Conservation (phyloP, 1,140 invertebrate genomes). For the Ceratosolen solmsi region DNA sequence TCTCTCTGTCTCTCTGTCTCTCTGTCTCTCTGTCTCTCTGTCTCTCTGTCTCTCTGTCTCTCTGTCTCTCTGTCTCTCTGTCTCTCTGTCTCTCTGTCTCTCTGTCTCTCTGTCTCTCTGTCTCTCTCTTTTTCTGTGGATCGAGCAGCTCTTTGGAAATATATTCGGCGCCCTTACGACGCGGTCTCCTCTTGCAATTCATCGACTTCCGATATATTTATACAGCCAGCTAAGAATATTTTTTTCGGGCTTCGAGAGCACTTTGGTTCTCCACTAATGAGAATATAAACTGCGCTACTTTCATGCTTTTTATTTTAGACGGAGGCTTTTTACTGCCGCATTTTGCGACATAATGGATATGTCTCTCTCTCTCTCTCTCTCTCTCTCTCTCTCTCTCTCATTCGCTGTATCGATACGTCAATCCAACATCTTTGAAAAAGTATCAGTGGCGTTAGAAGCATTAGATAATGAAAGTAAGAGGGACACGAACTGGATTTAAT, state of each 20-base stretch:
- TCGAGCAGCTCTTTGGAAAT: background rate
- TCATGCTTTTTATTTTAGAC: background rate
- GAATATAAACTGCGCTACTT: background rate
- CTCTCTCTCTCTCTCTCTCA: conserved; percentile 9
- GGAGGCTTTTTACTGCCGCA: background rate
- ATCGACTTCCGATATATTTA: conserved; percentile 10
- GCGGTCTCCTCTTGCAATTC: background rate
- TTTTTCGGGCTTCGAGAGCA: background rate
- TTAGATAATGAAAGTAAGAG: background rate
- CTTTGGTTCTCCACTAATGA: background rate
- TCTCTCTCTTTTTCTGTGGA: background rate
- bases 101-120: background rate
- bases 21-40: no score
- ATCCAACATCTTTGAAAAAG: no score
- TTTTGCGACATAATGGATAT: background rate
- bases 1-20: no score
- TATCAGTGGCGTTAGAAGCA: background rate
- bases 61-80: no score
- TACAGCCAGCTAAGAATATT: background rate
- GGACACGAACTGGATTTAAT: background rate
- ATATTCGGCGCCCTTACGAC: background rate
- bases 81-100: no score
- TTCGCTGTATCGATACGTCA: background rate
- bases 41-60: no score
- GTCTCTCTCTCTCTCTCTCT: background rate